Base-by-base conservation (phyloP, 2,888 invertebrate species). In the Mythimna ferrago region DNA sequence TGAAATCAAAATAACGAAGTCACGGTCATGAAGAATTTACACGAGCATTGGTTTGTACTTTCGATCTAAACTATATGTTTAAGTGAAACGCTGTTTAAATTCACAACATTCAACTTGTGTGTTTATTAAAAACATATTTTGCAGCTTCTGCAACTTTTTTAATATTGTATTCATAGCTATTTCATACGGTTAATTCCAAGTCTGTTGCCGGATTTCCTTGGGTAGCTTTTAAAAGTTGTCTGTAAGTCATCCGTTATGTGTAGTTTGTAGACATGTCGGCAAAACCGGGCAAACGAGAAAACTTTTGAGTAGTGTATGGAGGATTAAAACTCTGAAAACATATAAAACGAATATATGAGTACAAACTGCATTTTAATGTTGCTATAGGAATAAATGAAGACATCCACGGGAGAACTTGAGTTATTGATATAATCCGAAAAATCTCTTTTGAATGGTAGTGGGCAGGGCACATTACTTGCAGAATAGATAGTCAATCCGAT, bases 201-300 rank as follows among this genome's bases (percentile, higher is more conserved):
- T 21, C 10, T 60, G 19, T 26, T 32, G 6, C 14, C 11, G 38
- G 44, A 64, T 38, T 54, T 35, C 19, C 26, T 65, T 7, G 38
- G 57, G 48, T 57, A 51, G 63, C 56, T 82, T 58, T 62, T 58
- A 21, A 79, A 83, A 80, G 61, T 78, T 61, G 6, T 67, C 16
- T n/a, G 21, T 44, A 63, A 73, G 62, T 35, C 21, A 67, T 51
- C 19, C 35, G 21, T 26, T 38, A 76, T 53, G 57, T 81, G 26
- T 48, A 21, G 32, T 48, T 48, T 48, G 48, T 19, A 61, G 41
- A 67, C 57, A 71, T 72, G 58, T 61, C 21, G 48, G 26, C 35
- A 65, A 77, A 80, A 62, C 63, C 9, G 4, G 14, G 57, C 41
- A 68, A 74, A 85, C 61, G 65, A 80, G 73, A 19, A 73, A 85